phyloP scores from a whole-genome alignment of 1,140 invertebrate species.

The Stegodyphus dumicola region DNA sequence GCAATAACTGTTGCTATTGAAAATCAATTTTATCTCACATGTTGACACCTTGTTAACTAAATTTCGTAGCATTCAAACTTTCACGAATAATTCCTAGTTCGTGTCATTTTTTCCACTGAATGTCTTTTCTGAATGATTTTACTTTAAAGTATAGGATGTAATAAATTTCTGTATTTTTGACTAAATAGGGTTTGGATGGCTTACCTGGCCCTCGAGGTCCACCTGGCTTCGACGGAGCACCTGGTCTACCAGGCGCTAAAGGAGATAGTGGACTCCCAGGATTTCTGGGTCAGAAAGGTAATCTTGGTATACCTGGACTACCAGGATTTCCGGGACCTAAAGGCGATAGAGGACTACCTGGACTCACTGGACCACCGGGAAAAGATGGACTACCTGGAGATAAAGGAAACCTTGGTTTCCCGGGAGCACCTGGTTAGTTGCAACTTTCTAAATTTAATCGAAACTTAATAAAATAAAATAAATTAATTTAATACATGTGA shows the following conservation, averaged over 20 bases:
- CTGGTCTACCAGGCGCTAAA: slow-evolving; percentile 72
- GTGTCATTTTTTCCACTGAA: too few relatives aligned
- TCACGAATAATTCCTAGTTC: too few relatives aligned
- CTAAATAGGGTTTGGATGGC: slow-evolving; percentile 65
- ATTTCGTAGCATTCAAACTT: too few relatives aligned
- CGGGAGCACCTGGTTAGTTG: slow-evolving; percentile 64
- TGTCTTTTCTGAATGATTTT: too few relatives aligned
- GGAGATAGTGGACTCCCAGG: slow-evolving; percentile 70
- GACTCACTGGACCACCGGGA: slow-evolving; percentile 70
- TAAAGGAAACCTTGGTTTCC: slow-evolving; percentile 55
- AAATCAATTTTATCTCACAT: too few relatives aligned
- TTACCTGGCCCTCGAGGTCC: slow-evolving; percentile 66
- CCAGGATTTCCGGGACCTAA: slow-evolving; percentile 29
- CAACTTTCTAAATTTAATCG: too few relatives aligned
- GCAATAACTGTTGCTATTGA: too few relatives aligned
- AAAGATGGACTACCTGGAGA: slow-evolving; percentile 41
- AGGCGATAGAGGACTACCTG: slow-evolving; percentile 44
- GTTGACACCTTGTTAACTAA: too few relatives aligned
- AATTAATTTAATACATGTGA: too few relatives aligned
- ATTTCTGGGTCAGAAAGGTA: slow-evolving; percentile 65
- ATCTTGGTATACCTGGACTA: slow-evolving; percentile 70
- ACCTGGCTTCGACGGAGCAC: slow-evolving; percentile 77
- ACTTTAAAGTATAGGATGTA: too few relatives aligned
- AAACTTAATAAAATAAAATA: too few relatives aligned
- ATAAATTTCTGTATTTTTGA: neutral